A percentile compares a stretch with the other conserved stretches of the same genome.
These are phyloP conservation scores for Pantherophis guttatus DNA, from an alignment of 2,113 vertebrate species.

Conservation along the genomic window DNA sequence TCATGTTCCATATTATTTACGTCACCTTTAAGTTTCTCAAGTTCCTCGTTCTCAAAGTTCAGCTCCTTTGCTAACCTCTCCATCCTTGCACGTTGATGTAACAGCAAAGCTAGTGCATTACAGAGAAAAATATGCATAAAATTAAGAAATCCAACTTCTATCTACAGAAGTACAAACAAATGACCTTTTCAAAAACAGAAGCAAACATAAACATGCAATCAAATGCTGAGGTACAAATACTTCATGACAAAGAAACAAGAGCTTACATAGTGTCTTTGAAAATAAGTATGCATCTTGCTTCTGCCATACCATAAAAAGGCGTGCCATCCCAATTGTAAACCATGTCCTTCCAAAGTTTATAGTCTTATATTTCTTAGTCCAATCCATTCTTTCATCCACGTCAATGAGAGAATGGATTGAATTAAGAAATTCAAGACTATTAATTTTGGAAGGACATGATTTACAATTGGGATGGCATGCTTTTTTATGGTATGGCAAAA, in stretches of 20 bases:
- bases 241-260: constrained; percentile 51
- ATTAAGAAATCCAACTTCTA: constrained; percentile 1
- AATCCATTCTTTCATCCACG: no score
- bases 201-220: constrained; percentile 50
- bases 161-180: neutral
- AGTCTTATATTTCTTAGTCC: no score
- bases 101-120: constrained; percentile 83
- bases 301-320: no score
- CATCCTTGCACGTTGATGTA: constrained; percentile 97
- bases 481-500: no score
- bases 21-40: constrained; percentile 89
- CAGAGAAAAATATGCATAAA: constrained; percentile 40
- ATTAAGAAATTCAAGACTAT: no score
- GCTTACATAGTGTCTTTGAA: neutral
- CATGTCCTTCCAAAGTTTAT: no score
- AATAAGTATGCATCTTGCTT: no score
- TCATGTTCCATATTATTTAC: constrained; percentile 98
- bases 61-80: constrained; percentile 94
- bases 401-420: no score
- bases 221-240: constrained; percentile 49
- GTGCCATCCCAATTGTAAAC: no score
- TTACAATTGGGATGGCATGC: no score
- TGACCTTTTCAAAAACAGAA: constrained; percentile 46
- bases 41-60: constrained; percentile 86
- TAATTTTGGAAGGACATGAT: no score